Evolutionary conservation across 2,113 vertebrate genomes (phyloP).

Genomic region (Dasyornis broadbenti): DNA sequence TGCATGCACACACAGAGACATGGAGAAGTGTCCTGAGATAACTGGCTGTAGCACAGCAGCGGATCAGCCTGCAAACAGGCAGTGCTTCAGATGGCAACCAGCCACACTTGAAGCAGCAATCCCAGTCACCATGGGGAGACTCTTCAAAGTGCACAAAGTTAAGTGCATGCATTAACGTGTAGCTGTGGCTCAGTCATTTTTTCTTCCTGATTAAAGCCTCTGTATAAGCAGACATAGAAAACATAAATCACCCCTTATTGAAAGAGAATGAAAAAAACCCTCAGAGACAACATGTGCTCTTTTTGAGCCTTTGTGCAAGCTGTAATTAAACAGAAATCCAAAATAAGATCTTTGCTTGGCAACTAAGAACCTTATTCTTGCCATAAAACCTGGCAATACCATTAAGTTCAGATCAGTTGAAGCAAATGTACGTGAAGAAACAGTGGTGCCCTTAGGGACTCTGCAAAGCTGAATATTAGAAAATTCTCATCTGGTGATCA

Average conservation of each 20-base stretch:
- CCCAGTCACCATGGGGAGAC: background rate
- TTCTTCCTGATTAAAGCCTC: background rate
- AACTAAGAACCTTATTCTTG: background rate
- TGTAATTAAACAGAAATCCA: constrained; percentile 26
- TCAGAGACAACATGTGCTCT: background rate
- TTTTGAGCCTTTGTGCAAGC: background rate
- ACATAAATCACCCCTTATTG: background rate
- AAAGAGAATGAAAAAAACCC: background rate
- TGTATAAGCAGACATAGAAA: background rate
- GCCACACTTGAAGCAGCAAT: background rate
- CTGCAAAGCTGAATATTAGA: constrained; percentile 28
- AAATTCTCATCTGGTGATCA: constrained; percentile 49
- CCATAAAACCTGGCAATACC: constrained; percentile 5
- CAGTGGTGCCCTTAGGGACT: background rate
- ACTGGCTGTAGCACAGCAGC: background rate
- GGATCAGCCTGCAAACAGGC: background rate
- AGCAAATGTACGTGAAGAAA: background rate
- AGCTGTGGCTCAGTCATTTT: background rate
- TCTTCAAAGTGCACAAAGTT: background rate
- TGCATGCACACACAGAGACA: background rate
- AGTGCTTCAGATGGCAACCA: background rate
- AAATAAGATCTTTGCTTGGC: background rate
- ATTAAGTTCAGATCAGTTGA: constrained; percentile 16
- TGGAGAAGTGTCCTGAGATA: background rate
- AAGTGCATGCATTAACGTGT: background rate